Evolutionary conservation across 2,888 invertebrate genomes (phyloP).

Genomic region (Carpatolechia fugitivella): DNA sequence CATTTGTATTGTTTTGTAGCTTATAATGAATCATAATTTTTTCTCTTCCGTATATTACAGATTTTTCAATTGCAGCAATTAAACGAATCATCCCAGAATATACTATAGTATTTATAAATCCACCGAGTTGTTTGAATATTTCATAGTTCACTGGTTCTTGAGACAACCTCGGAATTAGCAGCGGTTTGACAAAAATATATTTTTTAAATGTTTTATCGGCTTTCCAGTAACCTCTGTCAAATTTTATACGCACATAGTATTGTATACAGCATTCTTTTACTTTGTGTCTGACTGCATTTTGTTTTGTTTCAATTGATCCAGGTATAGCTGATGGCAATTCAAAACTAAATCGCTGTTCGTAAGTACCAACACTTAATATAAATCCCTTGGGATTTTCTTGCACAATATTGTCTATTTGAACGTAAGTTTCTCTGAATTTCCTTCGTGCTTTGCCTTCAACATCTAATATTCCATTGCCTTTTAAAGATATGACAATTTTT

Average conservation of each 20-base stretch:
- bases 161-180: not conserved
- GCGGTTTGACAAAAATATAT: not conserved
- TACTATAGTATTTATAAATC: too few species aligned
- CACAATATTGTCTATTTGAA: not conserved
- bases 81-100: not conserved
- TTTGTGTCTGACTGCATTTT: not conserved
- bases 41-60: not conserved
- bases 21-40: not conserved
- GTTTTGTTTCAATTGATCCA: not conserved
- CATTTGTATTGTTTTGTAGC: not conserved
- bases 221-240: not conserved
- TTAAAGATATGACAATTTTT: slow-evolving; percentile 2
- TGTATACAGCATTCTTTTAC: not conserved
- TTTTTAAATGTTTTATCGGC: slow-evolving; percentile 7
- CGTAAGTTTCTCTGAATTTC: slow-evolving; percentile 3
- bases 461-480: slow-evolving; percentile 3
- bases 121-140: not conserved
- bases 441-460: not conserved
- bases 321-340: not conserved
- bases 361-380: not conserved
- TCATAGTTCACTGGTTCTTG: not conserved
- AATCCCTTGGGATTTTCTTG: not conserved
- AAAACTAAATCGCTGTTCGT: slow-evolving; percentile 4
- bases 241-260: slow-evolving; percentile 7
- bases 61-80: not conserved